Percentiles rank a stretch among this genome's conserved stretches.
Conservation (phyloP, 37 sponge, comb jelly and placozoan genomes). For the Dysidea cf. avara region DNA sequence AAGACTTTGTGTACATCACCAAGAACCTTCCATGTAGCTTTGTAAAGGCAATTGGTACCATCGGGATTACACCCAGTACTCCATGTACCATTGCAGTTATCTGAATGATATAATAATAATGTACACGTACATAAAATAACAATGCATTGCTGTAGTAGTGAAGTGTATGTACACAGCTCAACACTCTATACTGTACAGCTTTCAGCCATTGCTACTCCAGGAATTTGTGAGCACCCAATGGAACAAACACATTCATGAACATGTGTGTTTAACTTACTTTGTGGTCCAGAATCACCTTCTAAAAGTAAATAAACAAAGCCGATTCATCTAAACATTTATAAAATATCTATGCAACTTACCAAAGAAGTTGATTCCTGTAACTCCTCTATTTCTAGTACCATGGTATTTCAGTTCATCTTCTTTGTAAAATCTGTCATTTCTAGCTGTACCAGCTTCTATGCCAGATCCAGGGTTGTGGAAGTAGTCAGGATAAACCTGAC, state of each 20-base stretch:
- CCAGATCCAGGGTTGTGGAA: constrained; percentile 53
- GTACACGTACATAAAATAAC: not conserved
- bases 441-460: constrained; percentile 45
- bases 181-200: too few relatives aligned
- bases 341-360: constrained; percentile 24
- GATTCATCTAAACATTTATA: not conserved
- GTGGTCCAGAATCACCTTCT: not conserved
- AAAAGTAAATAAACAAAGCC: not conserved
- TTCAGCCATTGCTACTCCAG: too few relatives aligned
- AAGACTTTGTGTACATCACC: constrained; percentile 11
- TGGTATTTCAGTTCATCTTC: constrained; percentile 77
- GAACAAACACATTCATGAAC: constrained; percentile 10
- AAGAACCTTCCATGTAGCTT: constrained; percentile 12
- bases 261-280: not conserved
- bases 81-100: too few relatives aligned
- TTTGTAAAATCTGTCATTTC: constrained; percentile 49
- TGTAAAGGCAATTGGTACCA: not conserved
- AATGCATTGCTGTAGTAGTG: not conserved
- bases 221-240: too few relatives aligned
- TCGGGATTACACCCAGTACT: not conserved
- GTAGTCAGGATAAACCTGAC: constrained; percentile 54
- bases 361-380: constrained; percentile 56
- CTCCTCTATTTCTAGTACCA: constrained; percentile 51
- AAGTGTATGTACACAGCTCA: not conserved
- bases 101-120: not conserved